Conservation (phyloP, 1,140 invertebrate genomes). For the Drosophila takahashii region DNA sequence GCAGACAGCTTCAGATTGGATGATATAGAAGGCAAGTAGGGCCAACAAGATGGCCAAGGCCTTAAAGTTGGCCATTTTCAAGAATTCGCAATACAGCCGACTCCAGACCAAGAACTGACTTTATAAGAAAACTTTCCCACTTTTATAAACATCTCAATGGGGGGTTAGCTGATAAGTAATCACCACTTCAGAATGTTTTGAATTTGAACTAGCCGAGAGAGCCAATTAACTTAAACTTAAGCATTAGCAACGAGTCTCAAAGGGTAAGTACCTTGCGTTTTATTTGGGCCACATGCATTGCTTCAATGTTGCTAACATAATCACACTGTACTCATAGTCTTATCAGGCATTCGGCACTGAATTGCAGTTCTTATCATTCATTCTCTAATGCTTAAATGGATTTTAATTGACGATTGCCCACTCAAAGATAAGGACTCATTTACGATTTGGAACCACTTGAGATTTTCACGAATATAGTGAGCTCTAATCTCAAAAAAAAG, state of each 20-base stretch:
- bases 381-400: constrained; percentile 29
- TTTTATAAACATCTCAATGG: constrained; percentile 28
- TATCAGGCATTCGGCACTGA: constrained; percentile 6
- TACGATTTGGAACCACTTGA: constrained; percentile 4
- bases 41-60: constrained; percentile 12
- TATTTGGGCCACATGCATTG: constrained; percentile 5
- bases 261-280: constrained; percentile 17
- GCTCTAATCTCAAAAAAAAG: constrained; percentile 10
- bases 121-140: background rate
- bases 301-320: background rate
- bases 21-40: constrained; percentile 1
- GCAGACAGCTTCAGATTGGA: constrained; percentile 30
- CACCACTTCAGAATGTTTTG: constrained; percentile 32
- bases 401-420: constrained; percentile 36
- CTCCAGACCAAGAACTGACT: background rate
- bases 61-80: background rate
- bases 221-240: constrained; percentile 1
- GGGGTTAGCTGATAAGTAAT: constrained; percentile 28
- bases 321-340: background rate
- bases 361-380: constrained; percentile 24
- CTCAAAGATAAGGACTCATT: constrained; percentile 7
- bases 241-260: constrained; percentile 4
- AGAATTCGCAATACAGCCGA: background rate
- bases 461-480: background rate
- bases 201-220: constrained; percentile 17